Evolutionary conservation across 1,140 invertebrate genomes (phyloP).

Genomic region (Orchestia grillus): DNA sequence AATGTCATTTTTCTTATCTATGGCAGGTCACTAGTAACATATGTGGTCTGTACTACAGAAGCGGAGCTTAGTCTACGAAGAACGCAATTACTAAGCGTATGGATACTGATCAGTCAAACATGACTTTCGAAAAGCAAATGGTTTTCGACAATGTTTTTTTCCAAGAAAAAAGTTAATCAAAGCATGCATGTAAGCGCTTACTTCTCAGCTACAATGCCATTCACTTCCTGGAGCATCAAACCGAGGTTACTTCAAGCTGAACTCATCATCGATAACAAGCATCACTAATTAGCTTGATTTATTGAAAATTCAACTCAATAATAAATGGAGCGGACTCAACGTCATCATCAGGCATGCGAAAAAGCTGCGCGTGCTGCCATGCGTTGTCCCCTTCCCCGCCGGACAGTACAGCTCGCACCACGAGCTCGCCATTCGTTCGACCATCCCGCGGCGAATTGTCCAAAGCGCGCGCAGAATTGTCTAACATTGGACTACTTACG

Average conservation of each 20-base stretch:
- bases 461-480: neutral
- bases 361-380: conserved; percentile 57
- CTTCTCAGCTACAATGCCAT: neutral
- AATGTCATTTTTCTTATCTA: neutral
- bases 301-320: conserved; percentile 33
- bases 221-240: neutral
- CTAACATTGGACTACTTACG: neutral
- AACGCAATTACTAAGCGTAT: neutral
- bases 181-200: neutral
- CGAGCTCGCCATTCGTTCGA: neutral
- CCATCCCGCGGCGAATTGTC: neutral
- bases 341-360: conserved; percentile 36
- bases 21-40: neutral
- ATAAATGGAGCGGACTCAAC: conserved; percentile 15
- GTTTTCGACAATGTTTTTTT: neutral
- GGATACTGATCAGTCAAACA: neutral
- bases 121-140: neutral
- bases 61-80: neutral
- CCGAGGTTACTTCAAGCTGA: neutral
- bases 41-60: neutral
- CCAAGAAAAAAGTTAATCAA: neutral
- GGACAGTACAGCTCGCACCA: conserved; percentile 14
- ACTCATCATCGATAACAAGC: neutral
- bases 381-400: conserved; percentile 35
- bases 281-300: neutral